Evolutionary conservation across 2,888 invertebrate species (phyloP), one percentile per base, ranked within the genome.

Genomic region (Sminthurides aquaticus): DNA sequence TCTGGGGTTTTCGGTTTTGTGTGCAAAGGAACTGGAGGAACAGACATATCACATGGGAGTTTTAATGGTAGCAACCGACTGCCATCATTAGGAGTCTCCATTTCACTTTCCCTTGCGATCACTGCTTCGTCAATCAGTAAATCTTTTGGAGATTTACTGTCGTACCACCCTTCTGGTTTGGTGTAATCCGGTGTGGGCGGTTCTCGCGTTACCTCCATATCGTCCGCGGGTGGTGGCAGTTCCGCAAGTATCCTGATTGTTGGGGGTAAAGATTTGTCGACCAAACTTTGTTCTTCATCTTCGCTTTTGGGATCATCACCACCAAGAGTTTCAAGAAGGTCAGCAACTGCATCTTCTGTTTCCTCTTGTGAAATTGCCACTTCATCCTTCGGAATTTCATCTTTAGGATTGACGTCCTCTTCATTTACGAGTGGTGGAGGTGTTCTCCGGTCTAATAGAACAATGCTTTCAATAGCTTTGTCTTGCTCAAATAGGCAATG

Each of bases 281-380:
- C 57, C 1, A 67, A 49, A 57, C 62, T 62, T 11, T 59, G 43
- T 18, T 66, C 67, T 22, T 70, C 71, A 5, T 62, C 70, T n/a
- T 68, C 69, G 48, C 49, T 55, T 25, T 59, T 64, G 15, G 60
- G 60, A 34, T 73, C 72, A 52, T 70, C 72, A 24, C 60, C 66
- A 25, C 67, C 75, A 76, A 92, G 91, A 72, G 91, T 90, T 78
- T 91, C 91, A 62, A 93, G 79, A 28, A 93, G 80, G 0, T 92
- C 91, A 8, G 91, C 91, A 0, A 93, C 92, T 0, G 93, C 93
- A 78, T 91, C 91, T 79, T 90, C 92, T 0, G 92, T 93, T 80
- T 93, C 92, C 80, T 92, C 92, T 79, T 92, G 92, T 0, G 91
- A 92, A 75, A 92, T 92, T 11, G 88, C 89, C 57, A 90, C 83